Evolutionary conservation across 1,140 invertebrate genomes (phyloP), one percentile per base, ranked within the genome.

Genomic region (Apis mellifera): DNA sequence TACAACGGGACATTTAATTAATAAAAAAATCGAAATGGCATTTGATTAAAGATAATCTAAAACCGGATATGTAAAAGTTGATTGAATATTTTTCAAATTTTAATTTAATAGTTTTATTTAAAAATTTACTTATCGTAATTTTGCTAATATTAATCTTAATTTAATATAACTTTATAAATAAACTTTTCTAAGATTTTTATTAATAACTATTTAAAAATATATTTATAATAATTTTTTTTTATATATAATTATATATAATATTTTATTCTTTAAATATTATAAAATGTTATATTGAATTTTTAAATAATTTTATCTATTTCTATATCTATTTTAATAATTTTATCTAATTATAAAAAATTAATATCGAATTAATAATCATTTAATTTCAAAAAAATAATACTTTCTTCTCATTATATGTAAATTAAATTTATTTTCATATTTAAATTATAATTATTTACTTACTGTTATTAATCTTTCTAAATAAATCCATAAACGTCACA

Each of bases 401-500:
- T 42, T 42, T 42, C 5, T 42, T 42, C 5, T 42, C 32, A 42
- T 42, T 42, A 42, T 42, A 42, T 42, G 5, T 2, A 42, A 42
- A 42, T 42, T 42, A 42, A 42, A 42, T 42, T 42, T 32, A 66
- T 13, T n/a, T 69, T 48, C n/a, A 48, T n/a, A 15, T 69, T n/a
- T 4, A 1, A 48, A 32, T n/a, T n/a, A n/a, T n/a, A n/a, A 69
- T 50, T 50, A 60, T 50, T 74, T 50, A 50, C 32, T 77, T 68
- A 66, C 62, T 68, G 19, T 52, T 17, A 4, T 23, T 32, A 21
- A 57, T 57, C 7, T 9, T 48, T 69, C 0, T 4, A 23, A 59
- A 19, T 1, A 26, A 42, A 69, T 69, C 17, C 65, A 69, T 78
- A 23, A 52, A 72, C 12, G n/a, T 74, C 72, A 74, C 42, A 73